phyloP scores from a whole-genome alignment of 2,888 invertebrate species.

The Drosophila lutescens region DNA sequence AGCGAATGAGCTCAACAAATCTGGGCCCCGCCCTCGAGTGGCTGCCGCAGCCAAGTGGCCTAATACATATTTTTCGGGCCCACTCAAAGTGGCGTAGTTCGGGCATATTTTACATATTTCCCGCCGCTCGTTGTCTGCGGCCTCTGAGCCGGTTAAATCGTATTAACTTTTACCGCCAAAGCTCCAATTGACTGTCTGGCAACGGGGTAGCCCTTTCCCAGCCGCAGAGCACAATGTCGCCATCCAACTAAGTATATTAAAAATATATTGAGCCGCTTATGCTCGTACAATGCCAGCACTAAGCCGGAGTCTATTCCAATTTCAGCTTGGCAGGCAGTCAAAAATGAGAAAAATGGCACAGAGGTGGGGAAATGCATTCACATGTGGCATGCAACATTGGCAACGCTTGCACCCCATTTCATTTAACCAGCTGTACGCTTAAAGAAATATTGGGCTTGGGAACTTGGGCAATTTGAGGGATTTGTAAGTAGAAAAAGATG shows the following conservation, averaged over 20 bases:
- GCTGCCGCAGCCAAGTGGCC: constrained; percentile 69
- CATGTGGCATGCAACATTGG: constrained; percentile 59
- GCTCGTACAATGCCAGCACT: constrained; percentile 54
- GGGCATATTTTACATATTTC: constrained; percentile 73
- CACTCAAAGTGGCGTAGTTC: constrained; percentile 55
- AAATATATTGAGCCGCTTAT: constrained; percentile 76
- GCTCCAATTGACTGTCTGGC: constrained; percentile 49
- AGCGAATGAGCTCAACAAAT: constrained; percentile 77
- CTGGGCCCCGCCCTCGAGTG: constrained; percentile 41
- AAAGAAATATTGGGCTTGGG: constrained; percentile 5
- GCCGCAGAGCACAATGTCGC: constrained; percentile 47
- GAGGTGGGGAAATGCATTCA: constrained; percentile 55
- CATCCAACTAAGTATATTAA: constrained; percentile 74
- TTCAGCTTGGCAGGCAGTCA: constrained; percentile 67
- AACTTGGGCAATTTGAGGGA: too few species aligned
- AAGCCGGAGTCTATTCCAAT: constrained; percentile 67
- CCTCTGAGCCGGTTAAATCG: constrained; percentile 74
- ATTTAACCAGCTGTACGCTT: constrained; percentile 29
- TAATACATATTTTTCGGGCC: constrained; percentile 75
- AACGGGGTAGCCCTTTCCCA: neutral
- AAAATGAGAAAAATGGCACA: constrained; percentile 17
- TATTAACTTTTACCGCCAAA: constrained; percentile 72
- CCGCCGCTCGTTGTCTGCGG: constrained; percentile 51
- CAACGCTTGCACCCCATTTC: constrained; percentile 42
- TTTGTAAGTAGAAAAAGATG: too few species aligned